Base-by-base conservation (phyloP, 2,888 invertebrate genomes). In the Parnassius glacialis region DNA sequence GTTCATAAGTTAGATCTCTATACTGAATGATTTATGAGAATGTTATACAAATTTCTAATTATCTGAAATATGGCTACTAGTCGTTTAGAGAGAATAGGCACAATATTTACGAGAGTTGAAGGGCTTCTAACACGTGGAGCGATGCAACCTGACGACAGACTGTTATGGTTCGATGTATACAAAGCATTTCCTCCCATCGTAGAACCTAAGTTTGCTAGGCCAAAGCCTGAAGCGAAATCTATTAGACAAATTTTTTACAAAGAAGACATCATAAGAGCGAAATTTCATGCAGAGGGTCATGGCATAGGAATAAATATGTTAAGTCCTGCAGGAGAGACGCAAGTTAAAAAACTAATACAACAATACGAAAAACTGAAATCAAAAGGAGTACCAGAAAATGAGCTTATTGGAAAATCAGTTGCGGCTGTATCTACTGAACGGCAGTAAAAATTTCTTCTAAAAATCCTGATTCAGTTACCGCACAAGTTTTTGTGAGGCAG, bases 91-190 rank as follows among this genome's bases (percentile, higher is more conserved):
- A 94, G 94, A 83, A 94, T 95, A 74, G 95, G 95, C 55, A 95
- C 95, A 41, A 95, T 95, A 75, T 94, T 93, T 74, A 90, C 94
- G 3, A 97, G 98, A 80, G 92, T 95, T 2, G 93, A 94, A 70
- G 97, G 97, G 7, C 90, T 99, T 45, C 80, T 99, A 12, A 93
- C 94, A 64, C 93, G 96, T 25, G 96, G 96, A 55, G 97, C 96
- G 3, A 90, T 98, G 82, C 95, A 94, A 77, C 90, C 94, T 62
- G 95, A 95, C 70, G 97, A 98, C 73, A 93, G 95, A 67, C 99
- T 99, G 0, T 65, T 99, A 10, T 99, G 99, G 99, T 97, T 95
- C 79, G 96, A 97, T 78, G 90, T 99, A 25, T 99, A 98, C 80
- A 94, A 94, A 84, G 94, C 96, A 0, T 98, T 97, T 88, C 99